Percentiles rank a stretch among this genome's conserved stretches.
These are phyloP conservation scores for Echinometra lucunter DNA, from an alignment of 53 echinoderm and acorn worm genomes.

Conservation along the genomic window DNA sequence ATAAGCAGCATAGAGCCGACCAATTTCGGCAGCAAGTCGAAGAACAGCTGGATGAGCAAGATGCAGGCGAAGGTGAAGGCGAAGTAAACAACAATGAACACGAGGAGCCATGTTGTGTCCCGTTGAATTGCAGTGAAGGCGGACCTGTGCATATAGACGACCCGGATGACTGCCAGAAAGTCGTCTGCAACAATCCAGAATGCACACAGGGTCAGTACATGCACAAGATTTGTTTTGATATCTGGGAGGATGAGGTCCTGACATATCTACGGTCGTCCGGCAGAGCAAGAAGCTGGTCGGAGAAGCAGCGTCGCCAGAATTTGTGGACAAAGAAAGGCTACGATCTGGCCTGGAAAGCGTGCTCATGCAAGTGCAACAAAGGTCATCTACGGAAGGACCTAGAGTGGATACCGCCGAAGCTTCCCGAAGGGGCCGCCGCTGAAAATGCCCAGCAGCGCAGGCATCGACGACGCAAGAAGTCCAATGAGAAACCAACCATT, in stretches of 20 bases:
- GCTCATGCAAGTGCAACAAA: conserved; percentile 95
- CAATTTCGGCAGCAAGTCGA: conserved; percentile 91
- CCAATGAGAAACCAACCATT: conserved; percentile 97
- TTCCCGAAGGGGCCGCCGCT: conserved; percentile 73
- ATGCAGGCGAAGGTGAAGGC: conserved; percentile 71
- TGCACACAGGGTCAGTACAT: conserved; percentile 87
- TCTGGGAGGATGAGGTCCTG: conserved; percentile 96
- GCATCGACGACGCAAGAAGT: conserved; percentile 86
- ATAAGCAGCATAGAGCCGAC: conserved; percentile 88
- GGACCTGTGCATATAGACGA: conserved; percentile 85
- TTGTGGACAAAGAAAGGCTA: conserved; percentile 99
- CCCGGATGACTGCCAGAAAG: conserved; percentile 92
- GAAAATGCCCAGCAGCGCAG: conserved; percentile 76
- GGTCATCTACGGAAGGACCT: conserved; percentile 99
- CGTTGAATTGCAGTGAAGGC: conserved; percentile 84
- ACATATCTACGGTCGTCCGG: conserved; percentile 97
- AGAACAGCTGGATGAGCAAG: conserved; percentile 71
- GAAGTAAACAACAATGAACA: conserved; percentile 79
- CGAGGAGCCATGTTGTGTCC: conserved; percentile 89
- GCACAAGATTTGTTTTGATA: conserved; percentile 93
- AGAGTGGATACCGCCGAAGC: conserved; percentile 95
- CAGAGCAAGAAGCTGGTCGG: conserved; percentile 97
- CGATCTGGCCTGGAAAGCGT: conserved; percentile 99
- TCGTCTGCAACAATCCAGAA: conserved; percentile 97
- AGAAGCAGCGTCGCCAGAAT: conserved; percentile 98